Evolutionary conservation across 92 coral and sea anemone species (phyloP), one percentile per base, ranked within the genome.

Genomic region (Bergia puertoricense): DNA sequence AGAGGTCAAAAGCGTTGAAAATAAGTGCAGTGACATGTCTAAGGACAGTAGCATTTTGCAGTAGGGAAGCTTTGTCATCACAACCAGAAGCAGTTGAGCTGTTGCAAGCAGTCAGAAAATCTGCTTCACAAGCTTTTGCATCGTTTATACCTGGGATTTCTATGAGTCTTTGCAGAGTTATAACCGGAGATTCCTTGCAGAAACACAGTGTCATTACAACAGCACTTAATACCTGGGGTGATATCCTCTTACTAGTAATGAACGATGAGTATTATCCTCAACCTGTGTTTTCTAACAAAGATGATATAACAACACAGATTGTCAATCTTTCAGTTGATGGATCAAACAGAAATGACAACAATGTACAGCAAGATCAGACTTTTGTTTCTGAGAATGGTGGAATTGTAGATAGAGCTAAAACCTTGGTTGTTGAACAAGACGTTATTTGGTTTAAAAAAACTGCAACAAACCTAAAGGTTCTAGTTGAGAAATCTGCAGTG

Each of bases 141-240:
- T 97, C 99, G 6, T 97, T 97, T 83, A 40, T 97, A 54, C 99
- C 99, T 43, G 99, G 99, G 36, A 95, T 97, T 76, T 95, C 98
- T 75, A 89, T 92, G 85, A 69, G 95, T 48, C 82, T 97, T 2
- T 85, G 96, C 74, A 88, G 94, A 80, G 65, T 94, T 8, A 77
- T 95, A 43, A 81, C 92, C 6, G 83, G 93, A 6, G 98, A 94
- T 76, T 77, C 94, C 9, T 81, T 90, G 43, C 98, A 95, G 67
- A 96, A 98, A 39, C 98, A 97, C 88, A 90, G 71, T 42, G 88
- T 95, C 37, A 11, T 97, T 10, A 77, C 83, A 0, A 81, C 92
- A 56, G 94, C 95, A 16, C 85, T 95, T 89, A 94, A 94, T 22
- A 86, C 90, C 15, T 95, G 96, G 95, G 81, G 91, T 42, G 92